Percentiles rank a stretch among this genome's conserved stretches.
These are phyloP conservation scores for Leptopilina clavipes DNA, from an alignment of 1,140 invertebrate genomes.

Conservation along the genomic window DNA sequence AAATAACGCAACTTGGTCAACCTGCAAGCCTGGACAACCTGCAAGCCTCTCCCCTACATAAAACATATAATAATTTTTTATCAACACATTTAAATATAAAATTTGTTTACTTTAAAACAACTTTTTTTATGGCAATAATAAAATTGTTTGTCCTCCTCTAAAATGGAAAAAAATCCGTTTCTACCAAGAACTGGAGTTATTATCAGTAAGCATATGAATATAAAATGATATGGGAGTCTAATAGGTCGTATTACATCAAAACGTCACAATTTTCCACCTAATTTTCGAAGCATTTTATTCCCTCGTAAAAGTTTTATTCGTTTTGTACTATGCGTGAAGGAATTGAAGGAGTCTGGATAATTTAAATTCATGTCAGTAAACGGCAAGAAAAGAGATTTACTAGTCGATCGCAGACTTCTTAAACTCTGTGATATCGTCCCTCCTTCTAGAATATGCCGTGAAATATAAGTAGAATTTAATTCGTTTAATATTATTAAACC, in stretches of 20 bases:
- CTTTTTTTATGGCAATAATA: no score
- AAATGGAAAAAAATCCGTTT: no score
- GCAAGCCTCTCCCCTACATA: no score
- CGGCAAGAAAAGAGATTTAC: slow-evolving; percentile 21
- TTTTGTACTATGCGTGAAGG: slow-evolving; percentile 26
- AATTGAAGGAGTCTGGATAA: slow-evolving; percentile 8
- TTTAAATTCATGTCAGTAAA: slow-evolving; percentile 32
- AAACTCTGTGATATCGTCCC: not conserved
- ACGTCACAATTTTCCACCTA: not conserved
- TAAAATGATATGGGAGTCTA: not conserved
- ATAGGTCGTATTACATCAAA: not conserved
- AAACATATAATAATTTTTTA: no score
- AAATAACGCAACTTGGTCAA: no score
- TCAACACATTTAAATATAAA: no score
- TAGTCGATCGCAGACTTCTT: slow-evolving; percentile 7
- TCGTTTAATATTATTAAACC: no score
- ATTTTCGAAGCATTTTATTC: not conserved
- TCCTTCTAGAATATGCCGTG: not conserved
- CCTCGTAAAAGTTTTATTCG: slow-evolving; percentile 5
- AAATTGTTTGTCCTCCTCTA: no score
- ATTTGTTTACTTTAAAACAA: no score
- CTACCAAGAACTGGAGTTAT: no score
- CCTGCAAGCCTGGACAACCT: no score
- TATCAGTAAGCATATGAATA: not conserved
- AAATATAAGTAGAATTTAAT: no score